Evolutionary conservation across 2,888 invertebrate species (phyloP).

Genomic region (Cosmia trapezina): DNA sequence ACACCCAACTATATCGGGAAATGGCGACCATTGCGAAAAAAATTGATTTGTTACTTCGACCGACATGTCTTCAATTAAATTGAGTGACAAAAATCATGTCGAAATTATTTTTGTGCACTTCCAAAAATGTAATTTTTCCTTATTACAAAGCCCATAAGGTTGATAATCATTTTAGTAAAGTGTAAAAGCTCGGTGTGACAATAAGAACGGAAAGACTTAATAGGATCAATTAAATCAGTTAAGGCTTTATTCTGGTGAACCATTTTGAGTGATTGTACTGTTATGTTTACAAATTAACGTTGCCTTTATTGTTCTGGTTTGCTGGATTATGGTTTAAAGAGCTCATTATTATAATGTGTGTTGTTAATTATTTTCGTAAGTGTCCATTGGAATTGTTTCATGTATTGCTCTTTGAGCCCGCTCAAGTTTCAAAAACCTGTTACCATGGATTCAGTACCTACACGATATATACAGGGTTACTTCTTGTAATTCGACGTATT

Average conservation of each 20-base stretch:
- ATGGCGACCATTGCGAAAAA: conserved; percentile 82
- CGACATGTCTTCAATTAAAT: conserved; percentile 83
- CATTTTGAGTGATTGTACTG: conserved; percentile 60
- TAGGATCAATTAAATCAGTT: conserved; percentile 86
- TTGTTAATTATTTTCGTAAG: conserved; percentile 19
- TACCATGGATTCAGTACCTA: no score
- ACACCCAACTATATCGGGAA: conserved; percentile 78
- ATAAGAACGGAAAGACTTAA: conserved; percentile 79
- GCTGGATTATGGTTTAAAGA: conserved; percentile 42
- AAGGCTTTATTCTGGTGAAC: conserved; percentile 79
- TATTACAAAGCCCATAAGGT: conserved; percentile 65
- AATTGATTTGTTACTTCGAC: conserved; percentile 87
- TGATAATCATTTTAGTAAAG: conserved; percentile 48
- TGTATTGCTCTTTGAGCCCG: no score
- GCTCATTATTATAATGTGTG: conserved; percentile 28
- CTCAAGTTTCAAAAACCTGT: no score
- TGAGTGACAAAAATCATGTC: conserved; percentile 86
- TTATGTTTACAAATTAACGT: conserved; percentile 64
- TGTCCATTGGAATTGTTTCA: conserved; percentile 3
- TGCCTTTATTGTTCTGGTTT: conserved; percentile 33
- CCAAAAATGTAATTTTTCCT: conserved; percentile 49
- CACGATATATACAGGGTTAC: no score
- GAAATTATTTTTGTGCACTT: conserved; percentile 47
- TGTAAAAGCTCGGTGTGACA: conserved; percentile 72
- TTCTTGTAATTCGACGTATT: no score